Evolutionary conservation across 2,888 invertebrate species (phyloP), one percentile per base, ranked within the genome.

Genomic region (Synergus gifuensis): DNA sequence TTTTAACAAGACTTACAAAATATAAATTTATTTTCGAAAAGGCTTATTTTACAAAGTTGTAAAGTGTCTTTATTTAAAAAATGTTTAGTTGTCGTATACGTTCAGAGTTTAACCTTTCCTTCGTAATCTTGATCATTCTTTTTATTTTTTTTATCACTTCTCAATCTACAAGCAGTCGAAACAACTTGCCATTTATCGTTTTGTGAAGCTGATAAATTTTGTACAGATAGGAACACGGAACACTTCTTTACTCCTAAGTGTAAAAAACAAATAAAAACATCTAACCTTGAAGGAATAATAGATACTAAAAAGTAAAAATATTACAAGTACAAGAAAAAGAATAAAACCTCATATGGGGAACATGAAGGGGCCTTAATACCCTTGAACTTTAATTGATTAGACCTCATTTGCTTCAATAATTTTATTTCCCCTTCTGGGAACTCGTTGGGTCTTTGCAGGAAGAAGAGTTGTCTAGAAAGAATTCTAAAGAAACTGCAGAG

Each of bases 371-470:
- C 28, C 49, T 49, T 49, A 54, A 36, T 54, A 36, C 54, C 49
- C 73, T 73, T 73, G 73, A 73, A 73, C 73, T 54, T n/a, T 7
- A 49, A 69, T 28, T 73, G 67, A 67, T 67, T 67, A 22, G 7
- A 8, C 36, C 73, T 73, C 40, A 54, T 73, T 73, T 73, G 73
- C 49, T 73, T 73, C 16, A 73, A 73, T 73, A 73, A 73, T 54
- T n/a, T n/a, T n/a, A n/a, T n/a, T 73, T 73, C 54, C 69, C 73
- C 54, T 54, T 54, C 73, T 54, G 36, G 36, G 36, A 73, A 49
- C 36, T 54, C 36, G 36, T 14, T 28, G 46, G 28, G n/a, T 16
- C 36, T 54, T 73, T 36, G 54, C n/a, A n/a, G n/a, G n/a, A 73
- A 73, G 54, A 49, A 40, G 54, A 40, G 73, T 54, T n/a, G 16